Percentiles rank a stretch among this genome's conserved stretches.
Conservation (phyloP, 2,888 invertebrate species). For the Parasteatoda lunata region DNA sequence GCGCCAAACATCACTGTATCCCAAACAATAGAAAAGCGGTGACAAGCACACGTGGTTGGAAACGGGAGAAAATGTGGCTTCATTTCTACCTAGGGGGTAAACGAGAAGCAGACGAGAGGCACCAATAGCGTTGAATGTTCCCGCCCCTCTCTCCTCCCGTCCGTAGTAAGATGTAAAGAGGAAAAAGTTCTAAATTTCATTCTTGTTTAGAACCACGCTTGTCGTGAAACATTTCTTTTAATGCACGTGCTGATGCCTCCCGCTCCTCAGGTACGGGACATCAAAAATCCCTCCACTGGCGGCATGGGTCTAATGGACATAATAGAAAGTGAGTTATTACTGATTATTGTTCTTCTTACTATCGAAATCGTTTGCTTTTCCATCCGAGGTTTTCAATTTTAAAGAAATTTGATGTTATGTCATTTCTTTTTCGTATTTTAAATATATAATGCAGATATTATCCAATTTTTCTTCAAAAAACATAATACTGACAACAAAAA, state of each 20-base stretch:
- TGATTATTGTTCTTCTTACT: too few species aligned
- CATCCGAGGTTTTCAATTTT: too few species aligned
- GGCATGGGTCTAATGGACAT: neutral
- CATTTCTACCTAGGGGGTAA: neutral
- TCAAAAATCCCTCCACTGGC: neutral
- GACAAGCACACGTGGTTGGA: slow-evolving; percentile 4
- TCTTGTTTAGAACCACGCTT: neutral
- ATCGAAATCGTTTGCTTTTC: too few species aligned
- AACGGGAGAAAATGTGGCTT: neutral
- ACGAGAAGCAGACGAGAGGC: slow-evolving; percentile 7
- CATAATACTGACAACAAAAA: too few species aligned
- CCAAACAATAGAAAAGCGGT: slow-evolving; percentile 11
- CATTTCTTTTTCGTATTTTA: too few species aligned
- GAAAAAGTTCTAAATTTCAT: neutral
- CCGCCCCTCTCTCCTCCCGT: slow-evolving; percentile 29
- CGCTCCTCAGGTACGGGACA: slow-evolving; percentile 6
- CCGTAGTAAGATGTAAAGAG: neutral
- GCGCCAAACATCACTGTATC: slow-evolving; percentile 13
- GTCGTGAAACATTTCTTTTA: neutral
- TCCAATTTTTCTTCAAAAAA: too few species aligned
- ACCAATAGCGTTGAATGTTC: slow-evolving; percentile 27
- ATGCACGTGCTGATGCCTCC: neutral
- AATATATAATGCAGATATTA: too few species aligned
- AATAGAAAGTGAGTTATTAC: neutral
- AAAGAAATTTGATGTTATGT: too few species aligned